A percentile compares a stretch with the other conserved stretches of the same genome.
These are phyloP conservation scores for Bruchidius siliquastri DNA, from an alignment of 2,888 invertebrate species.

Conservation along the genomic window DNA sequence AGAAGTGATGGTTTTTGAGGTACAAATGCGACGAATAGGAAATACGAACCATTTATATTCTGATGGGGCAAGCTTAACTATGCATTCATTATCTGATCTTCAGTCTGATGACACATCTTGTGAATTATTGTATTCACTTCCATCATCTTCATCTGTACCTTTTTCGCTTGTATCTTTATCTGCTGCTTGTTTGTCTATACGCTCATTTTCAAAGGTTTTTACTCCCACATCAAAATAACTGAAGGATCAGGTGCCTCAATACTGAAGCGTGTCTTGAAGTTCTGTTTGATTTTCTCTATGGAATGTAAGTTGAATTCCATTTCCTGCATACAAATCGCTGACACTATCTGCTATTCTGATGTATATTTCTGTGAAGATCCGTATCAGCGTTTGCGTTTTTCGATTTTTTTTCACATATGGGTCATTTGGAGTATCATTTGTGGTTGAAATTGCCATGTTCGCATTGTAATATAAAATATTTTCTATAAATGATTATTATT, in stretches of 20 bases:
- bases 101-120: not conserved
- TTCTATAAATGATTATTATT: too few relatives aligned
- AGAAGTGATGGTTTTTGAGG: not conserved
- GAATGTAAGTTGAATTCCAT: slow-evolving; percentile 3
- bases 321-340: slow-evolving; percentile 6
- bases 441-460: too few relatives aligned
- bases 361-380: not conserved
- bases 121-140: not conserved
- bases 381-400: too few relatives aligned
- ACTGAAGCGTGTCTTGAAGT: slow-evolving; percentile 3
- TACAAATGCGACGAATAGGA: not conserved
- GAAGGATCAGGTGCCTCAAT: not conserved
- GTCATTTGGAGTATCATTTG: too few relatives aligned
- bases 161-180: not conserved
- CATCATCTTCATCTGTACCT: slow-evolving; percentile 1
- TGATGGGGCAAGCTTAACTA: too few relatives aligned
- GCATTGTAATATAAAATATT: too few relatives aligned
- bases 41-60: too few relatives aligned
- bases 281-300: slow-evolving; percentile 2
- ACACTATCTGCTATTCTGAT: slow-evolving; percentile 5
- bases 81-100: not conserved
- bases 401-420: too few relatives aligned
- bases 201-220: slow-evolving; percentile 4
- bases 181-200: not conserved
- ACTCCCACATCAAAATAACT: slow-evolving; percentile 3